phyloP scores from a whole-genome alignment of 1,140 invertebrate genomes.

The Aradophagus sp. region DNA sequence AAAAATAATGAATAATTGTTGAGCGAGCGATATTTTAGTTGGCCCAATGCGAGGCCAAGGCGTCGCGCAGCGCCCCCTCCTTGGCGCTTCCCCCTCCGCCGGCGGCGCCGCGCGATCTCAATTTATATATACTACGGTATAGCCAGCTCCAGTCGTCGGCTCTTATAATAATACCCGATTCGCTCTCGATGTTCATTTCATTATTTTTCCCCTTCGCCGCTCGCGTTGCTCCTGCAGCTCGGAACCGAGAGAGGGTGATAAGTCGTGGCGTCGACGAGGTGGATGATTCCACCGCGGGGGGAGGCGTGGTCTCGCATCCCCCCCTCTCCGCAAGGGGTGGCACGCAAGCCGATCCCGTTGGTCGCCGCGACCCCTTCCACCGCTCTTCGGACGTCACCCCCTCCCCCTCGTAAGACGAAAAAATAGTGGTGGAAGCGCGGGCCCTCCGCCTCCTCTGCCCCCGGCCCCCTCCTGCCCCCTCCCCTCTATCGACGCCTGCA shows the following conservation, averaged over 20 bases:
- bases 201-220: constrained; percentile 68
- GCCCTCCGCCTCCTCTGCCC: constrained; percentile 5
- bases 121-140: constrained; percentile 69
- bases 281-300: constrained; percentile 60
- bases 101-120: constrained; percentile 56
- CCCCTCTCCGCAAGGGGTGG: constrained; percentile 61
- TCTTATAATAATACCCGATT: constrained; percentile 74
- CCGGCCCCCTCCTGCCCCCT: neutral
- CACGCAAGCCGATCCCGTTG: constrained; percentile 64
- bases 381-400: constrained; percentile 50
- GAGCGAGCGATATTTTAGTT: constrained; percentile 39
- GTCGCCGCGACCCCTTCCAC: constrained; percentile 61
- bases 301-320: constrained; percentile 64
- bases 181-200: constrained; percentile 74
- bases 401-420: constrained; percentile 55
- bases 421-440: constrained; percentile 57
- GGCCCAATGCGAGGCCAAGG: constrained; percentile 31
- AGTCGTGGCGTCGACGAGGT: constrained; percentile 70
- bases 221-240: constrained; percentile 45
- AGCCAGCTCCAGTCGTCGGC: constrained; percentile 59
- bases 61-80: constrained; percentile 13
- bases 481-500: neutral
- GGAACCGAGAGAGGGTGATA: constrained; percentile 70
- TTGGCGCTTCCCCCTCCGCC: constrained; percentile 4
- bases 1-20: constrained; percentile 56